phyloP scores from a whole-genome alignment of 2,888 invertebrate species.

The Andricus curvator region DNA sequence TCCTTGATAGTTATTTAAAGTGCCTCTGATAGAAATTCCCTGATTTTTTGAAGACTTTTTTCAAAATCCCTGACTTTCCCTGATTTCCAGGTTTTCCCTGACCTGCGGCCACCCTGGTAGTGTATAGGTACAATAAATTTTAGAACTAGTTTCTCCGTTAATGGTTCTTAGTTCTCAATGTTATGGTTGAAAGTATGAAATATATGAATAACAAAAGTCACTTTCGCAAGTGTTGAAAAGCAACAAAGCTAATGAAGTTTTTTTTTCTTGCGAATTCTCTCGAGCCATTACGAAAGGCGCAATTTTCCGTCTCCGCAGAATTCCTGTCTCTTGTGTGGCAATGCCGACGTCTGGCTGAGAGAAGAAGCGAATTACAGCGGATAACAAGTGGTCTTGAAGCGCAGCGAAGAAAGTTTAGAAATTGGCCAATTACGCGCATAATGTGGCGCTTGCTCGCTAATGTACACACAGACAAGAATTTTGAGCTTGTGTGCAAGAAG shows the following conservation, averaged over 20 bases:
- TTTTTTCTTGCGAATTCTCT: slow-evolving; percentile 2
- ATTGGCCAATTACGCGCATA: slow-evolving; percentile 33
- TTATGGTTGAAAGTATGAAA: neutral
- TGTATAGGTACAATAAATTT: no score
- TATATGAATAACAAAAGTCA: neutral
- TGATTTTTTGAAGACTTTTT: no score
- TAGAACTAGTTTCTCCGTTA: no score
- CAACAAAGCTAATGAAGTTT: slow-evolving; percentile 15
- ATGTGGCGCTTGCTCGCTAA: slow-evolving; percentile 6
- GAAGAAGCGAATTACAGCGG: slow-evolving; percentile 14
- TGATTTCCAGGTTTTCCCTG: no score
- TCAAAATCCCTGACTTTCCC: no score
- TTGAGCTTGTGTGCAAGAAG: neutral
- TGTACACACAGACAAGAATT: neutral
- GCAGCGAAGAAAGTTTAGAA: slow-evolving; percentile 32
- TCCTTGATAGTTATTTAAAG: no score
- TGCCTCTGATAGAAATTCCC: no score
- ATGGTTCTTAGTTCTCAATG: neutral
- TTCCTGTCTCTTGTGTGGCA: slow-evolving; percentile 30
- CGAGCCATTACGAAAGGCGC: slow-evolving; percentile 17
- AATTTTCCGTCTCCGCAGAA: slow-evolving; percentile 26
- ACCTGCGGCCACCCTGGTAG: no score
- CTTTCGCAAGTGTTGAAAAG: slow-evolving; percentile 16
- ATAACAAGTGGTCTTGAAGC: slow-evolving; percentile 35
- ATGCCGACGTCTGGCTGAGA: slow-evolving; percentile 1